phyloP scores from a whole-genome alignment of 2,797 vertebrate species.

The Fratercula arctica region DNA sequence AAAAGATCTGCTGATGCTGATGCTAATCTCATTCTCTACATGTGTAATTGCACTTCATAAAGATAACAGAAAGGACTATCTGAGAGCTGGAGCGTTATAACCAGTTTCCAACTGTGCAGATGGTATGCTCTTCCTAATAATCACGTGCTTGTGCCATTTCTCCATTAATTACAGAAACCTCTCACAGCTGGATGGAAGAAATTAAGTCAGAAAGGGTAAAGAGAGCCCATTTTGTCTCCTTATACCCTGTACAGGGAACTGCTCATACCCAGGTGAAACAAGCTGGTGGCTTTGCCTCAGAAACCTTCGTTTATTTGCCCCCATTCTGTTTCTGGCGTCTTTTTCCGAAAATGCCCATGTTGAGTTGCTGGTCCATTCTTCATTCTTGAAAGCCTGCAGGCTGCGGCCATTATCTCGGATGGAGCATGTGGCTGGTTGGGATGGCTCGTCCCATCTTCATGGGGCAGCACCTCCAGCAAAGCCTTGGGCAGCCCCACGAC shows the following conservation, averaged over 20 bases:
- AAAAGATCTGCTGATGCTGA: neutral
- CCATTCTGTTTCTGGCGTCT: neutral
- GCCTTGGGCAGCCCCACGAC: neutral
- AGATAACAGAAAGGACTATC: conserved; percentile 14
- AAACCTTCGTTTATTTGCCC: neutral
- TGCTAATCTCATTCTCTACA: neutral
- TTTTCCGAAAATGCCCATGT: neutral
- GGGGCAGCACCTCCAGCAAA: neutral
- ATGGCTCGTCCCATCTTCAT: neutral
- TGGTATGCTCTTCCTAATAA: conserved; percentile 36
- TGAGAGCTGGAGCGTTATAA: conserved; percentile 13
- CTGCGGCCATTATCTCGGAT: neutral
- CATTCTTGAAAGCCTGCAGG: neutral
- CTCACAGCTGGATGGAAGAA: conserved; percentile 33
- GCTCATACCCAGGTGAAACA: neutral
- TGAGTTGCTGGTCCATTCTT: neutral
- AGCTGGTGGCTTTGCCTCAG: neutral
- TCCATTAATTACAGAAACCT: conserved; percentile 59
- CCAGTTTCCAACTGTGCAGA: conserved; percentile 54
- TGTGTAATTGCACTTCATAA: neutral
- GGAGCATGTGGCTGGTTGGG: neutral
- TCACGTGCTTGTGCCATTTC: neutral
- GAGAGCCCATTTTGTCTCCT: conserved; percentile 20
- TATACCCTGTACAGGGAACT: neutral
- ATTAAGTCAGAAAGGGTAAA: conserved; percentile 38